Conservation (phyloP, 2,797 vertebrate species). For the Forpus xanthops region DNA sequence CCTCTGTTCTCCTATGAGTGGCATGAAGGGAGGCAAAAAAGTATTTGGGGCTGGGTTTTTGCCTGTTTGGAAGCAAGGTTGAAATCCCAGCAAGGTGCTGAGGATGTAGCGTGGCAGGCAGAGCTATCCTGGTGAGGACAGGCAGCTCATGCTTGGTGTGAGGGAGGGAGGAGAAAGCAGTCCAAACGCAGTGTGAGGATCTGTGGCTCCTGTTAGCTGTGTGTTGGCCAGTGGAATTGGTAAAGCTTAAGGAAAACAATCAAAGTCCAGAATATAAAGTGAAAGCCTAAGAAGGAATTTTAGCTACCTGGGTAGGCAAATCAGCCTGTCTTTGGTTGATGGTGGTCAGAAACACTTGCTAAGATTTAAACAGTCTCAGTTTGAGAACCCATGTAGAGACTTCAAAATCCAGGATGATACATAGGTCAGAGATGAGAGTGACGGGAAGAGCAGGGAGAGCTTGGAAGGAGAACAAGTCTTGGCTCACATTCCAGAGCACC, state of each 20-base stretch:
- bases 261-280: not conserved
- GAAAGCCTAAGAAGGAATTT: not conserved
- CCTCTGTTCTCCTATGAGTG: not conserved
- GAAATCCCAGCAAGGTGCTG: not conserved
- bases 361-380: not conserved
- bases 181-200: accelerated
- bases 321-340: not conserved
- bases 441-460: not conserved
- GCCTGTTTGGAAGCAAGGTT: not conserved
- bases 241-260: accelerated
- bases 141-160: not conserved
- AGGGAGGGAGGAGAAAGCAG: not conserved
- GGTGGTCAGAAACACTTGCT: not conserved
- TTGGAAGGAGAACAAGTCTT: not conserved
- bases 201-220: accelerated
- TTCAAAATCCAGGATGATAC: not conserved
- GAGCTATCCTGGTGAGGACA: not conserved
- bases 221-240: accelerated
- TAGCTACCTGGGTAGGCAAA: not conserved
- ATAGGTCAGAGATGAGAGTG: not conserved
- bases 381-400: not conserved
- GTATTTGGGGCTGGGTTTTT: not conserved
- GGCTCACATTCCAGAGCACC: not conserved
- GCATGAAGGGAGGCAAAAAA: not conserved
- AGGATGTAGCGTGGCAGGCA: not conserved